A percentile compares a stretch with the other conserved stretches of the same genome.
phyloP scores from a whole-genome alignment of 2,888 invertebrate species.

The Vandiemenella viatica region DNA sequence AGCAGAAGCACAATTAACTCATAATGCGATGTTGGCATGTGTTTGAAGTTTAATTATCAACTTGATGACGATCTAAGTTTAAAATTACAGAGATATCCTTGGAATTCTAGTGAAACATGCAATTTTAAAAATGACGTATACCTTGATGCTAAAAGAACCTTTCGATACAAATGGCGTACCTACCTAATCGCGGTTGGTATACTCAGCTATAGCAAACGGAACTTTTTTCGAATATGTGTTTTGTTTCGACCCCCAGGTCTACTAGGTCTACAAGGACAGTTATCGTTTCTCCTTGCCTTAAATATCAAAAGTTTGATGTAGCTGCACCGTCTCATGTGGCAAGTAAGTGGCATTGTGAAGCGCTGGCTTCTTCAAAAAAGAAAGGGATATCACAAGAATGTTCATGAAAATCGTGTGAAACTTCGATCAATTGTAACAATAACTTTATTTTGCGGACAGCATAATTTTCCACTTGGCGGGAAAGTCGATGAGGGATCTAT shows the following conservation, averaged over 20 bases:
- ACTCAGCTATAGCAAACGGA: too few species aligned
- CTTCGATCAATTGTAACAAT: slow-evolving; percentile 3
- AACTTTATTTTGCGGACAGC: slow-evolving; percentile 6
- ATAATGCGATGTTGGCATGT: background rate
- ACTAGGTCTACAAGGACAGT: background rate
- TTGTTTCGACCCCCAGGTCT: background rate
- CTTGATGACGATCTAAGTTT: background rate
- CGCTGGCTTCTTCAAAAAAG: slow-evolving; percentile 3
- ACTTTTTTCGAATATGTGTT: too few species aligned
- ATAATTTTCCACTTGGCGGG: too few species aligned
- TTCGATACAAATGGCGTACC: too few species aligned
- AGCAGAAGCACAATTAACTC: background rate
- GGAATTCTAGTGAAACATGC: background rate
- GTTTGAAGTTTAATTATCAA: background rate
- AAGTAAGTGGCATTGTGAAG: slow-evolving; percentile 3
- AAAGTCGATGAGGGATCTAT: slow-evolving; percentile 4
- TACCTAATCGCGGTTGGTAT: too few species aligned
- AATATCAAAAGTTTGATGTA: slow-evolving; percentile 6
- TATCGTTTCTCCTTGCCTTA: background rate
- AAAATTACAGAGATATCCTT: background rate
- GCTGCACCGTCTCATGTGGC: slow-evolving; percentile 4
- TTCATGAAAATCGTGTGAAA: slow-evolving; percentile 4
- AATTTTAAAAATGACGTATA: background rate
- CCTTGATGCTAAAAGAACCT: too few species aligned
- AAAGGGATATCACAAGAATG: slow-evolving; percentile 3